Percentiles rank a stretch among this genome's conserved stretches.
phyloP scores from a whole-genome alignment of 2,888 invertebrate species.

The Tridacna gigas region DNA sequence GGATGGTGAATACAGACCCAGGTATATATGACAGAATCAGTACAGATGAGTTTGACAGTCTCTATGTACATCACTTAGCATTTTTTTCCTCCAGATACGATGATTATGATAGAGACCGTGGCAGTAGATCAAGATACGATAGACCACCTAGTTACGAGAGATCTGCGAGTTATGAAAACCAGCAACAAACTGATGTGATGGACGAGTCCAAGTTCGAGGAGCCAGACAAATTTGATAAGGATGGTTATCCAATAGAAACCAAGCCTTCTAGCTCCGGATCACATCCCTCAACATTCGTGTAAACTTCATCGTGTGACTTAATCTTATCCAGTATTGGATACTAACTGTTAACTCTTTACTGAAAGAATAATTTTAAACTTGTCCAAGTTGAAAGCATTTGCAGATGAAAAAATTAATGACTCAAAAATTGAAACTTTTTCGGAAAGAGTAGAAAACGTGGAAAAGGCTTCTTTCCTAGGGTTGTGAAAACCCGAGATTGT shows the following conservation, averaged over 20 bases:
- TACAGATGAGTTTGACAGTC: no score
- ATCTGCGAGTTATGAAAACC: slow-evolving; percentile 25
- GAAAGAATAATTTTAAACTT: no score
- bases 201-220: slow-evolving; percentile 63
- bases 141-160: slow-evolving; percentile 15
- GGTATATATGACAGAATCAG: no score
- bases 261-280: slow-evolving; percentile 12
- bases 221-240: slow-evolving; percentile 73
- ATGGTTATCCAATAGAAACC: slow-evolving; percentile 66
- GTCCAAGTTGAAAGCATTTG: no score
- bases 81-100: slow-evolving; percentile 25
- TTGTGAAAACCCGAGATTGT: no score
- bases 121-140: slow-evolving; percentile 7
- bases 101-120: slow-evolving; percentile 48
- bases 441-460: no score
- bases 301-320: slow-evolving; percentile 4
- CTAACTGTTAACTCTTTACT: no score
- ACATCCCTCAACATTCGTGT: slow-evolving; percentile 49
- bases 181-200: slow-evolving; percentile 38
- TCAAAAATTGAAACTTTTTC: no score
- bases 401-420: no score
- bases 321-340: not conserved
- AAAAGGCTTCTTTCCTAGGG: no score
- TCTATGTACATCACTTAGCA: no score
- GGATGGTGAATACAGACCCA: no score